phyloP scores from a whole-genome alignment of 2,113 vertebrate genomes.

The Eudyptes chrysolophus region DNA sequence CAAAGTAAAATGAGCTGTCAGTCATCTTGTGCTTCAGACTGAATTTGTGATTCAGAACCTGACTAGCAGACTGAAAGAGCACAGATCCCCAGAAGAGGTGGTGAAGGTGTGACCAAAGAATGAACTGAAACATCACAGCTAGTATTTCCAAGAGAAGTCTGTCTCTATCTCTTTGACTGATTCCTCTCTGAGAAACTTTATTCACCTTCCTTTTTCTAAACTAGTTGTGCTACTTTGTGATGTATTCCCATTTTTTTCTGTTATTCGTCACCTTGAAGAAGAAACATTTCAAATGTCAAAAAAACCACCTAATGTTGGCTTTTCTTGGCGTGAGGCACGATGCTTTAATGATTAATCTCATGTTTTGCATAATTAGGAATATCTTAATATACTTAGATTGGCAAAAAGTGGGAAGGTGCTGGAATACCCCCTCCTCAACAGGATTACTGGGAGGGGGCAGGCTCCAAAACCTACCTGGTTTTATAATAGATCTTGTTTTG shows the following conservation, averaged over 20 bases:
- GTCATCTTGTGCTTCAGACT: not conserved
- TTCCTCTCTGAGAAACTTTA: not conserved
- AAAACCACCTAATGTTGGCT: not conserved
- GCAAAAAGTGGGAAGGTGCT: not conserved
- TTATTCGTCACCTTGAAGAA: not conserved
- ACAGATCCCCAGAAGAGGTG: not conserved
- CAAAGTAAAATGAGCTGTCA: not conserved
- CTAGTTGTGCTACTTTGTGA: not conserved
- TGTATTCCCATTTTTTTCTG: not conserved
- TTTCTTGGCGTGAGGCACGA: not conserved
- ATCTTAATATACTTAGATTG: not conserved
- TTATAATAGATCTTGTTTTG: not conserved
- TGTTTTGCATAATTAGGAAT: not conserved
- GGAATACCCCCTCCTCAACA: not conserved
- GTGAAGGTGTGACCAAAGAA: not conserved
- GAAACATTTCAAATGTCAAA: not conserved
- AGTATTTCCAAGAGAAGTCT: not conserved
- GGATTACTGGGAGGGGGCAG: not conserved
- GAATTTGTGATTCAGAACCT: not conserved
- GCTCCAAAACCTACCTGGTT: not conserved
- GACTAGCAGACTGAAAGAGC: not conserved
- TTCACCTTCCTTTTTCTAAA: not conserved
- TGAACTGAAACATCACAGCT: slow-evolving; percentile 7
- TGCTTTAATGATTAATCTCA: not conserved
- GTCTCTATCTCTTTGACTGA: not conserved